These are phyloP conservation scores for Lepilemur septentrionalis DNA, from an alignment of 2,797 vertebrate genomes.

Conservation along the genomic window DNA sequence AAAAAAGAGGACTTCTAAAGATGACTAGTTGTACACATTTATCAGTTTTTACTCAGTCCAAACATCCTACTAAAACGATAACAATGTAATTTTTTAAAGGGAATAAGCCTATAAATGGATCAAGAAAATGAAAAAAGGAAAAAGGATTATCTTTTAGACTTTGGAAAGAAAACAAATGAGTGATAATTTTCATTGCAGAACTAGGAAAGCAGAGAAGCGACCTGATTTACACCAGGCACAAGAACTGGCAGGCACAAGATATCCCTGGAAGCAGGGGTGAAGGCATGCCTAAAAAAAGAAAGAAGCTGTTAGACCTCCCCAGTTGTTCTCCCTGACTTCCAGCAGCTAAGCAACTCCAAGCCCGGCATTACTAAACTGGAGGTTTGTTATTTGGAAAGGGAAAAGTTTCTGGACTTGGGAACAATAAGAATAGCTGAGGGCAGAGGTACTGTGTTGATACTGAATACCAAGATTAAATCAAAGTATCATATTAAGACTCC, in stretches of 20 bases:
- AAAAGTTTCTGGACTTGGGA: neutral
- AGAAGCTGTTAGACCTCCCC: neutral
- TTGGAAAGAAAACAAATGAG: neutral
- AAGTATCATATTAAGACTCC: neutral
- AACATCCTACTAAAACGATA: neutral
- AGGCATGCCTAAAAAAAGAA: neutral
- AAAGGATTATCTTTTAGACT: neutral
- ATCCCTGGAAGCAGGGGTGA: neutral
- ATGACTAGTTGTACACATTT: neutral
- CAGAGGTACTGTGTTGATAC: neutral
- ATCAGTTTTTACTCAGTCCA: neutral
- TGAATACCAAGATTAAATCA: neutral
- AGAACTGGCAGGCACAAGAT: neutral
- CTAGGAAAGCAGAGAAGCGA: neutral
- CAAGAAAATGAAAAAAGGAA: neutral
- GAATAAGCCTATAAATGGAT: neutral
- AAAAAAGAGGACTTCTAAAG: neutral
- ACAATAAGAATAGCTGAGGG: neutral
- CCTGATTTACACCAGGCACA: neutral
- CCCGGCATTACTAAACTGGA: neutral
- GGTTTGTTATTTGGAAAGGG: neutral
- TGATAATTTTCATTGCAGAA: neutral
- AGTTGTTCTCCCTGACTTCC: neutral
- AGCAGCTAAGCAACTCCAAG: neutral
- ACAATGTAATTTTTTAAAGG: neutral